Conservation (phyloP, 2,888 invertebrate species). For the Pollenia labialis region DNA sequence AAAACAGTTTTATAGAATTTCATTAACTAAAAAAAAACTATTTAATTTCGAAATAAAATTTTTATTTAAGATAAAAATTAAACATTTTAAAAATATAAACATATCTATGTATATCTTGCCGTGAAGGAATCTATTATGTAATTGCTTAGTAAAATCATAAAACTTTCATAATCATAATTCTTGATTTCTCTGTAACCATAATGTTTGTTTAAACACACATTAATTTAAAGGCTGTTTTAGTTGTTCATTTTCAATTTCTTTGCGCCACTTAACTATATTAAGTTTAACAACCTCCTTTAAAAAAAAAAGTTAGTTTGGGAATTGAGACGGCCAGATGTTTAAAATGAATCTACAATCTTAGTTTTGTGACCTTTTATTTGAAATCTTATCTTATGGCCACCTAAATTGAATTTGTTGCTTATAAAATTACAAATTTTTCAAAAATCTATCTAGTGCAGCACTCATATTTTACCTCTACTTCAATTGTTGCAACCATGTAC, state of each 20-base stretch:
- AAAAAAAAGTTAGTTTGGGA: background rate
- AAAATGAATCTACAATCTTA: background rate
- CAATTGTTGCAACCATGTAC: constrained; percentile 11
- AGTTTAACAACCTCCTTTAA: constrained; percentile 34
- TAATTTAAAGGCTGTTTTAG: background rate
- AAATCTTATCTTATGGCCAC: background rate
- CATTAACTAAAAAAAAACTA: too few species aligned
- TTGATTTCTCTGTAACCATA: background rate
- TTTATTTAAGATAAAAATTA: too few species aligned
- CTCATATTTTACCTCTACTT: constrained; percentile 9
- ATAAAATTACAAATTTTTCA: too few species aligned
- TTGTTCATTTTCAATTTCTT: constrained; percentile 12
- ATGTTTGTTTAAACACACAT: constrained; percentile 1
- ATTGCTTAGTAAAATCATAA: background rate
- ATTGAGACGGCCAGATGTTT: background rate
- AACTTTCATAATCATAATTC: background rate
- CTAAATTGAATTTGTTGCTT: too few species aligned
- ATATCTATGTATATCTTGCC: too few species aligned
- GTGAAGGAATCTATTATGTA: too few species aligned
- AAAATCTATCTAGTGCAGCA: constrained; percentile 14
- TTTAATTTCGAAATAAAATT: too few species aligned
- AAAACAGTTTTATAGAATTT: too few species aligned
- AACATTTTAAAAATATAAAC: too few species aligned
- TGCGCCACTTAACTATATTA: constrained; percentile 6
- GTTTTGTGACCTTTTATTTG: background rate